phyloP scores from a whole-genome alignment of 2,888 invertebrate genomes.

The Cryptocheilus praepositus region DNA sequence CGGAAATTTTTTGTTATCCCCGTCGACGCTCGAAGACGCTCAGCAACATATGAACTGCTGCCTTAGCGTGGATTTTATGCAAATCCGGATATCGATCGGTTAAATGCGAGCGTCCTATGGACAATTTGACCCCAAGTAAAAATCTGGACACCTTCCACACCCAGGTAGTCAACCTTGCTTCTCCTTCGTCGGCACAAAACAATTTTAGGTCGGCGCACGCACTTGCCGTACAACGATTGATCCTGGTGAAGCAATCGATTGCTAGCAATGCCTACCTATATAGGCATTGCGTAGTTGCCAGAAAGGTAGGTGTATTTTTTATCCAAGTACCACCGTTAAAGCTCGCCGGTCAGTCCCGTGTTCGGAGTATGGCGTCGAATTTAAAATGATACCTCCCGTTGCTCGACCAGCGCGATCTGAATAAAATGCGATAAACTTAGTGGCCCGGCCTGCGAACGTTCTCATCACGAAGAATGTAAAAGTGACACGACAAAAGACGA shows the following conservation, averaged over 20 bases:
- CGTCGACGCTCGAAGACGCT: too few relatives aligned
- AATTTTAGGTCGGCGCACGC: conserved; percentile 49
- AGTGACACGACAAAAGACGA: too few relatives aligned
- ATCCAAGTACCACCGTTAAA: conserved; percentile 37
- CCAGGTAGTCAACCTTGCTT: too few relatives aligned
- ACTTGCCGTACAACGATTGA: conserved; percentile 48
- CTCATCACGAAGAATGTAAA: too few relatives aligned
- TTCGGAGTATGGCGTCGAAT: conserved; percentile 31
- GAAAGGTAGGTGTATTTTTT: conserved; percentile 26
- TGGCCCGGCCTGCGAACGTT: too few relatives aligned
- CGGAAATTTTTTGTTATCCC: too few relatives aligned
- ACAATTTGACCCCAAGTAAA: too few relatives aligned
- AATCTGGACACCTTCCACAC: too few relatives aligned
- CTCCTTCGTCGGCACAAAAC: conserved; percentile 2
- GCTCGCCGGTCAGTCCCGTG: conserved; percentile 41
- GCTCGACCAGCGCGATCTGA: conserved; percentile 31
- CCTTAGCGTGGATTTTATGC: too few relatives aligned
- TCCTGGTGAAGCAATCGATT: conserved; percentile 45
- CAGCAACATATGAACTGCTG: too few relatives aligned
- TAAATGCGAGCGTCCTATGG: too few relatives aligned
- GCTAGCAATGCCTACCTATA: conserved; percentile 43
- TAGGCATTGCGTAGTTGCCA: conserved; percentile 35
- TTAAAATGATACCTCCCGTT: conserved; percentile 38
- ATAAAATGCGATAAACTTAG: conserved; percentile 29
- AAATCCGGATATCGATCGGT: too few relatives aligned